Conservation (phyloP, 2,113 vertebrate genomes). For the Pitta sordida region DNA sequence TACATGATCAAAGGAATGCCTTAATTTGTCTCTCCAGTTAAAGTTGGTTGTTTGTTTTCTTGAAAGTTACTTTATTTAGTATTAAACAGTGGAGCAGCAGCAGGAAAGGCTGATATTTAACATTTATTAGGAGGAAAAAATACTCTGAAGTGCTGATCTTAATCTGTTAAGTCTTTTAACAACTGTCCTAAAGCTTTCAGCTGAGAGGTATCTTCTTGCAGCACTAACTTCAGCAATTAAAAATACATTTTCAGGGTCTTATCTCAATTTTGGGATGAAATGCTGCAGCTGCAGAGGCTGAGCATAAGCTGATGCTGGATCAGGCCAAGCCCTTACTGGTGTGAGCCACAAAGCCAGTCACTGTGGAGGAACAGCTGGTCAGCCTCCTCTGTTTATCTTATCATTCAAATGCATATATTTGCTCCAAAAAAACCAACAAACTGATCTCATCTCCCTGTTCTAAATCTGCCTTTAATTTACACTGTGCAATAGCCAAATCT, state of each 20-base stretch:
- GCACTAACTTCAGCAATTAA: constrained; percentile 14
- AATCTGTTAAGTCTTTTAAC: constrained; percentile 2
- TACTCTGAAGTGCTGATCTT: background rate
- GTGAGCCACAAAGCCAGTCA: constrained; percentile 7
- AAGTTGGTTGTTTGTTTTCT: background rate
- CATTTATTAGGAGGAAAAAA: background rate
- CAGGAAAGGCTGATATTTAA: background rate
- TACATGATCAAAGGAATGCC: background rate
- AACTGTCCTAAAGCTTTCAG: background rate
- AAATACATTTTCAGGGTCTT: constrained; percentile 25
- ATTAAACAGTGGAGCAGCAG: background rate
- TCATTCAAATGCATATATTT: constrained; percentile 52
- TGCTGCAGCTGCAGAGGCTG: constrained; percentile 31
- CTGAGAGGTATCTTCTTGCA: background rate
- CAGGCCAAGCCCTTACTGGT: background rate
- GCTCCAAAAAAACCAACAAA: constrained; percentile 50
- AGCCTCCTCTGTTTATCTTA: constrained; percentile 58
- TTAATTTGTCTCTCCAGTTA: background rate
- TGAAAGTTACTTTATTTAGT: background rate
- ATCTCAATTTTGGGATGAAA: constrained; percentile 32
- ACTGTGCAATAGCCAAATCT: constrained; percentile 21
- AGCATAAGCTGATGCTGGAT: constrained; percentile 23
- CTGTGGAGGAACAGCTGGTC: constrained; percentile 37
- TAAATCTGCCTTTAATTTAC: constrained; percentile 62
- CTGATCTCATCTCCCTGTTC: constrained; percentile 50